Percentiles rank a stretch among this genome's conserved stretches.
Conservation (phyloP, 2,797 vertebrate species). For the Sebastolobus altivelis region DNA sequence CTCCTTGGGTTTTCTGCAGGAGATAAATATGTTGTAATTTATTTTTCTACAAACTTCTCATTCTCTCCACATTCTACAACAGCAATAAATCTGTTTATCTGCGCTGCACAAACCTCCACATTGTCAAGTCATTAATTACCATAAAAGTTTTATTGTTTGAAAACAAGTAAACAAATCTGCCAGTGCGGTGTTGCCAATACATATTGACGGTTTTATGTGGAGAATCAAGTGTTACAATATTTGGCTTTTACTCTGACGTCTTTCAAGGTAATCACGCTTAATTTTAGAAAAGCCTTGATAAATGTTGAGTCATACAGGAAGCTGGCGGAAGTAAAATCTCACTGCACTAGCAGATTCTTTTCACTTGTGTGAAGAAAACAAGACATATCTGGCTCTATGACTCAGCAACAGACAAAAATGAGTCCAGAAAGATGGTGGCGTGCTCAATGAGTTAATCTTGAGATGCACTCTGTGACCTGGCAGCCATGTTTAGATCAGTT, state of each 20-base stretch:
- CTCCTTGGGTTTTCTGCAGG: slow-evolving; percentile 1
- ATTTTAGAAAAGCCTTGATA: not conserved
- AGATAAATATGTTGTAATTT: slow-evolving; percentile 5
- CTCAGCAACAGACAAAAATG: not conserved
- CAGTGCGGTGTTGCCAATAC: too few relatives aligned
- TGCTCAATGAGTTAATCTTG: not conserved
- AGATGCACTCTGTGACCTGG: not conserved
- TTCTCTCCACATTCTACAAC: not conserved
- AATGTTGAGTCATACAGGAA: not conserved
- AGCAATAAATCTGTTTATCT: slow-evolving; percentile 4
- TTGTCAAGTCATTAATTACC: slow-evolving; percentile 6
- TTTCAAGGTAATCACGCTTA: accelerated
- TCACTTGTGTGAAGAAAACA: not conserved
- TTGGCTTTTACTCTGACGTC: not conserved
- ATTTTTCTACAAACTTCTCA: slow-evolving; percentile 6
- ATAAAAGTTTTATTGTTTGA: not conserved
- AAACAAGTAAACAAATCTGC: not conserved
- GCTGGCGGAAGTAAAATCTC: not conserved
- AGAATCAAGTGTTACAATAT: not conserved
- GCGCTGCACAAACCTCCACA: not conserved
- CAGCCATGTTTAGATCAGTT: too few relatives aligned
- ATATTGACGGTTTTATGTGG: not conserved
- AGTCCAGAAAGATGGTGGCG: not conserved
- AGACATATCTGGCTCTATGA: not conserved
- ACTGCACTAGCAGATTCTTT: not conserved